Conservation (phyloP, 1,140 invertebrate species). For the Tetranychus urticae region DNA sequence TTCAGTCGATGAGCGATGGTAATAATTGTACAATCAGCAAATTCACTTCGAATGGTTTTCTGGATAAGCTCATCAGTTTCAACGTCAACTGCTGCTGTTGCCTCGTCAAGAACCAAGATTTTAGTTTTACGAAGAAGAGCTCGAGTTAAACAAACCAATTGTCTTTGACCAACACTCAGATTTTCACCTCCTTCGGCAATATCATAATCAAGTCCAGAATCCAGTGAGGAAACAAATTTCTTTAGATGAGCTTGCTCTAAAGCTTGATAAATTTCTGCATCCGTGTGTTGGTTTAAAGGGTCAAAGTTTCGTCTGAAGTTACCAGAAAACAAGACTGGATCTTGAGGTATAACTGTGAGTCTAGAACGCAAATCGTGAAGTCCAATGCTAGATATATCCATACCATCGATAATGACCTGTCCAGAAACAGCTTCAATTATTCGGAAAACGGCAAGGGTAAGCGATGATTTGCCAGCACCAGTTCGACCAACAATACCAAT, state of each 20-base stretch:
- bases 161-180: slow-evolving; percentile 31
- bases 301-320: slow-evolving; percentile 35
- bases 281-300: slow-evolving; percentile 16
- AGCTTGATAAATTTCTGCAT: slow-evolving; percentile 18
- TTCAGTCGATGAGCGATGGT: slow-evolving; percentile 24
- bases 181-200: slow-evolving; percentile 20
- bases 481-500: slow-evolving; percentile 3
- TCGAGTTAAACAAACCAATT: slow-evolving; percentile 29
- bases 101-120: slow-evolving; percentile 29
- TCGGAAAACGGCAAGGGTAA: slow-evolving; percentile 57
- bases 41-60: slow-evolving; percentile 20
- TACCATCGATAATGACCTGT: slow-evolving; percentile 64
- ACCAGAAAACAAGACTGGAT: slow-evolving; percentile 42
- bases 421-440: slow-evolving; percentile 54
- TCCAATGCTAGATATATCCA: slow-evolving; percentile 61
- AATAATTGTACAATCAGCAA: slow-evolving; percentile 20
- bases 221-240: slow-evolving; percentile 19
- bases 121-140: slow-evolving; percentile 28
- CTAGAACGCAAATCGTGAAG: slow-evolving; percentile 61
- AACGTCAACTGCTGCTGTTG: slow-evolving; percentile 23
- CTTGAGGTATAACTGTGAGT: slow-evolving; percentile 25
- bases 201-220: slow-evolving; percentile 10
- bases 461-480: slow-evolving; percentile 59
- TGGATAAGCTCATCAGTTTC: slow-evolving; percentile 22
- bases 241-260: slow-evolving; percentile 13